Percentiles rank a stretch among this genome's conserved stretches.
phyloP scores from a whole-genome alignment of 1,140 invertebrate genomes.

The Drosophila grimshawi region DNA sequence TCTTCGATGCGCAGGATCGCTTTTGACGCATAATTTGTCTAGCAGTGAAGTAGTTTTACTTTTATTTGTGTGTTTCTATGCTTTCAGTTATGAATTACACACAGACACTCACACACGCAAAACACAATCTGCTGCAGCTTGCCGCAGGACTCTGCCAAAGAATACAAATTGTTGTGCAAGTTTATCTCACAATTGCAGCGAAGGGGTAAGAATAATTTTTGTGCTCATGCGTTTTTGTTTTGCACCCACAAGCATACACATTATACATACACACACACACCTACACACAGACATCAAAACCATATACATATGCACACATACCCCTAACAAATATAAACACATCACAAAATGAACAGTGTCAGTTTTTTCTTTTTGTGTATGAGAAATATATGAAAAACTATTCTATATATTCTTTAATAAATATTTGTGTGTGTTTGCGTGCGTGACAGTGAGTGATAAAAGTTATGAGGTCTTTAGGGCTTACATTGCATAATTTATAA shows the following conservation, averaged over 20 bases:
- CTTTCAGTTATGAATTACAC: constrained; percentile 9
- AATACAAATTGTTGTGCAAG: constrained; percentile 48
- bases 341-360: constrained; percentile 7
- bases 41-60: constrained; percentile 30
- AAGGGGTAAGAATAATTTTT: constrained; percentile 26
- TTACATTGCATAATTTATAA: constrained; percentile 51
- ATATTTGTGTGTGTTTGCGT: constrained; percentile 20
- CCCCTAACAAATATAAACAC: constrained; percentile 12
- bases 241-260: constrained; percentile 7
- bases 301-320: constrained; percentile 6
- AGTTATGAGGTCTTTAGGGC: constrained; percentile 71
- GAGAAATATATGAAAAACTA: constrained; percentile 27
- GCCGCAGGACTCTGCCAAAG: constrained; percentile 25
- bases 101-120: neutral
- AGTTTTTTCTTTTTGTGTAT: constrained; percentile 23
- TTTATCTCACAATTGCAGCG: constrained; percentile 47
- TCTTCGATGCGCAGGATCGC: constrained; percentile 66
- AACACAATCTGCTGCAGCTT: constrained; percentile 31
- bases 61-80: constrained; percentile 9
- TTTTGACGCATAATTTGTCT: constrained; percentile 75
- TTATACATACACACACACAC: neutral
- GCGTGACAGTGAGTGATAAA: constrained; percentile 76
- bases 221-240: constrained; percentile 27
- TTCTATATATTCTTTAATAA: no score
- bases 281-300: constrained; percentile 4